These are phyloP conservation scores for Tokudaia muenninki DNA, from an alignment of 2,797 vertebrate genomes.

Conservation along the genomic window DNA sequence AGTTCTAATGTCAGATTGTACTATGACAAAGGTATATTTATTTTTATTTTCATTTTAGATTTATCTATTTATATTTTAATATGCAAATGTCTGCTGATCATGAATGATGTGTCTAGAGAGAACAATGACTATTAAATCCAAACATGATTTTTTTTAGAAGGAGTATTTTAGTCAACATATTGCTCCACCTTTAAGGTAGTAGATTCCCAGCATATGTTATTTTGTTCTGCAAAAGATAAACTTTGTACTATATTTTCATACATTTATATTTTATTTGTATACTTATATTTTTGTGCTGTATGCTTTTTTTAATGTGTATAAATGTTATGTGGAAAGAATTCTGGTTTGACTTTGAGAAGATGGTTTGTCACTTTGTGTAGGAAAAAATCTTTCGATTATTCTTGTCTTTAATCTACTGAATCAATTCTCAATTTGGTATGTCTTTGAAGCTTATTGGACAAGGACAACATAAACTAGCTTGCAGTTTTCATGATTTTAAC, in stretches of 20 bases:
- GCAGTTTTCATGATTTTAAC: constrained; percentile 35
- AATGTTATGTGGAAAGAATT: constrained; percentile 12
- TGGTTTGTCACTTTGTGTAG: constrained; percentile 60
- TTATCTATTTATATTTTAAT: not conserved
- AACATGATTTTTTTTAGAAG: not conserved
- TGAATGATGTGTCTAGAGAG: not conserved
- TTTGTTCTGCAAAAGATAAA: constrained; percentile 46
- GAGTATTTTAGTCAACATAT: constrained; percentile 32
- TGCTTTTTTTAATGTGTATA: constrained; percentile 6
- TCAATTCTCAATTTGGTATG: constrained; percentile 66
- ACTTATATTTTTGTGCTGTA: not conserved
- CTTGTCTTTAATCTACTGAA: constrained; percentile 47
- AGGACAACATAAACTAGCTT: constrained; percentile 60
- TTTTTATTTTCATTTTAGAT: not conserved
- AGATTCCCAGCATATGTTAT: constrained; percentile 34
- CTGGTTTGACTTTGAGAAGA: constrained; percentile 53
- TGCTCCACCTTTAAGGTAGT: not conserved
- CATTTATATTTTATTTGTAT: not conserved
- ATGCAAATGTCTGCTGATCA: not conserved
- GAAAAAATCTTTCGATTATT: constrained; percentile 25
- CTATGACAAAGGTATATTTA: not conserved
- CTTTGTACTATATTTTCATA: not conserved
- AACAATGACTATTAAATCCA: not conserved
- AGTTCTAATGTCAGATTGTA: not conserved
- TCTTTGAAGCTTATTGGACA: constrained; percentile 58